Evolutionary conservation across 2,797 vertebrate genomes (phyloP).

Genomic region (Danionella dracula): DNA sequence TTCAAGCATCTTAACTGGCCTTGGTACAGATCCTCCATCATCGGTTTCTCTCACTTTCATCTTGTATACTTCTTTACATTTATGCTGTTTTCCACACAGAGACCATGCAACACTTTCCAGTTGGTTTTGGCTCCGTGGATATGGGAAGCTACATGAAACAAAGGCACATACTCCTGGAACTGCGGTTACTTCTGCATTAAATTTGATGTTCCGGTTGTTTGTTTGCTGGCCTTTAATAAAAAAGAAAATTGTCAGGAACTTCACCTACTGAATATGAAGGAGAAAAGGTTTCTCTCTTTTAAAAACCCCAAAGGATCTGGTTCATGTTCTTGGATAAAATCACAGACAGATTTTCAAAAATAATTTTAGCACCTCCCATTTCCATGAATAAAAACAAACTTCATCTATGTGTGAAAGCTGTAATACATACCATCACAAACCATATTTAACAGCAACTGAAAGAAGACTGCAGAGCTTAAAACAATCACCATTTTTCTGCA

Average conservation of each 20-base stretch:
- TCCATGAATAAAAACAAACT: not conserved
- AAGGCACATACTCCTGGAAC: not conserved
- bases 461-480: not conserved
- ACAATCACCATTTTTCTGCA: not conserved
- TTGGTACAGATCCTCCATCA: accelerated
- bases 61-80: accelerated
- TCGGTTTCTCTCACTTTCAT: accelerated
- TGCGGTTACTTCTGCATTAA: not conserved
- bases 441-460: not conserved
- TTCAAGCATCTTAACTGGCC: not conserved
- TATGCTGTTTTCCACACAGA: accelerated
- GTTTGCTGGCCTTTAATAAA: not conserved
- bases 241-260: not conserved
- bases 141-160: not conserved
- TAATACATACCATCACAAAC: not conserved
- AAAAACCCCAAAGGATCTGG: too few relatives aligned
- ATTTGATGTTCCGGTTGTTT: accelerated
- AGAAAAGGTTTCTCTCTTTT: too few relatives aligned
- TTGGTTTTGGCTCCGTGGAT: not conserved
- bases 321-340: too few relatives aligned
- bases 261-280: too few relatives aligned
- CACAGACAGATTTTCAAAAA: not conserved
- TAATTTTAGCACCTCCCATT: not conserved
- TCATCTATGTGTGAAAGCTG: not conserved
- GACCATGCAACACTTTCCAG: accelerated